phyloP scores from a whole-genome alignment of 64 coral and sea anemone species.

The Exaiptasia diaphana region DNA sequence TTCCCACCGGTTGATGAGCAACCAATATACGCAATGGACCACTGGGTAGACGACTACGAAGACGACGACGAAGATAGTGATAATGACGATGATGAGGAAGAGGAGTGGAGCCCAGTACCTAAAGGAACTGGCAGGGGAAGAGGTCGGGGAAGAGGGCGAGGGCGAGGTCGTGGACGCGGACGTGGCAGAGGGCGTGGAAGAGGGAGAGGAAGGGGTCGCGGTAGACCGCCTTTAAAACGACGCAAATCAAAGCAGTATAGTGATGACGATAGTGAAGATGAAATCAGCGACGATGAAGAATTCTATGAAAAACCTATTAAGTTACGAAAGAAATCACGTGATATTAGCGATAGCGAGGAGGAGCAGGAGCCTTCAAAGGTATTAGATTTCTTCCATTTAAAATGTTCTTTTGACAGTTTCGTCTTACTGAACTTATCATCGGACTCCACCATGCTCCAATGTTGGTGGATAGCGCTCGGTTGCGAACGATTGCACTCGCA shows the following conservation, averaged over 20 bases:
- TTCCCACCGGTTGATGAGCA: too few relatives aligned
- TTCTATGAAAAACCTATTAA: not conserved
- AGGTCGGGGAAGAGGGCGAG: not conserved
- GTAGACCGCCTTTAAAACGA: not conserved
- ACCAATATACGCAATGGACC: not conserved
- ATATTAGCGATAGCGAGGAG: constrained; percentile 11
- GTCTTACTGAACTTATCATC: too few relatives aligned
- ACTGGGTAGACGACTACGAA: not conserved
- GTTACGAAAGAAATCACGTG: constrained; percentile 13
- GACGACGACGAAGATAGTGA: not conserved
- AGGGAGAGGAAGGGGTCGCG: not conserved
- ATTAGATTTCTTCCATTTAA: too few relatives aligned
- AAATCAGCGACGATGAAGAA: not conserved
- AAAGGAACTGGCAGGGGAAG: not conserved
- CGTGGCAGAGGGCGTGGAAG: not conserved
- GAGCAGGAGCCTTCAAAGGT: too few relatives aligned
- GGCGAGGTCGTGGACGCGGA: not conserved
- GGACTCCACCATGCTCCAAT: too few relatives aligned
- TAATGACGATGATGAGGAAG: not conserved
- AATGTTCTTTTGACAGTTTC: too few relatives aligned
- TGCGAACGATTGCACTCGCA: too few relatives aligned
- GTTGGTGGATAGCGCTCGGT: too few relatives aligned
- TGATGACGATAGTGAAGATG: not conserved
- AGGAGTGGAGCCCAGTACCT: not conserved
- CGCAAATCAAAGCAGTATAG: not conserved